These are phyloP conservation scores for Todus mexicanus DNA, from an alignment of 2,797 vertebrate species.

Conservation along the genomic window DNA sequence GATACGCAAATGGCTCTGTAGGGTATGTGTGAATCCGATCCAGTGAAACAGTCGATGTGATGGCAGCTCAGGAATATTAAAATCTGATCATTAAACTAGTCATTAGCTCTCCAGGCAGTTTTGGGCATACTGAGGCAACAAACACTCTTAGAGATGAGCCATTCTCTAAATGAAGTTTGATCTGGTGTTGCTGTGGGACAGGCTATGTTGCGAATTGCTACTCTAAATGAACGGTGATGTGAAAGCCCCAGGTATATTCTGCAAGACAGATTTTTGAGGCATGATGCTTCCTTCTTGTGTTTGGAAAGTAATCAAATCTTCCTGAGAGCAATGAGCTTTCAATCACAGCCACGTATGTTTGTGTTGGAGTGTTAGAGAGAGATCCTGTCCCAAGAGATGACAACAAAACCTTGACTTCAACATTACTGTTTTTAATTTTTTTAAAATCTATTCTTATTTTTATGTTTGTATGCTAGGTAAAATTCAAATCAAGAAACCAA, in stretches of 20 bases:
- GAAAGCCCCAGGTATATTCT: background rate
- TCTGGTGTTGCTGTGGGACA: background rate
- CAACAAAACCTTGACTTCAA: background rate
- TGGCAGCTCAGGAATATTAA: background rate
- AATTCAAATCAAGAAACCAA: background rate
- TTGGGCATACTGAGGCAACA: background rate
- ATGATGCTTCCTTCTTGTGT: slow-evolving; percentile 1
- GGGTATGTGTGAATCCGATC: background rate
- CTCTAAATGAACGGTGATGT: slow-evolving; percentile 21
- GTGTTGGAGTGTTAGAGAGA: background rate
- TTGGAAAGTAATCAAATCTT: slow-evolving; percentile 37
- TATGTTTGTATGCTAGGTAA: background rate
- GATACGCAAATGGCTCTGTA: background rate
- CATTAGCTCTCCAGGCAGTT: background rate
- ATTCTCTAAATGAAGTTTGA: slow-evolving; percentile 17
- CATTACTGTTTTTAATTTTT: background rate
- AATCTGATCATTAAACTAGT: background rate
- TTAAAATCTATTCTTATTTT: background rate
- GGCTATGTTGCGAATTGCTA: background rate
- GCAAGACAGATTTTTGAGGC: slow-evolving; percentile 19
- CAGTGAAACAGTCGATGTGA: background rate
- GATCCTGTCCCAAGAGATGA: background rate
- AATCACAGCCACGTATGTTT: background rate
- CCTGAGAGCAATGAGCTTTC: slow-evolving; percentile 10
- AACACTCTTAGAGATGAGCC: background rate